Conservation (phyloP, 2,113 vertebrate genomes). For the Melanocharis versteri region DNA sequence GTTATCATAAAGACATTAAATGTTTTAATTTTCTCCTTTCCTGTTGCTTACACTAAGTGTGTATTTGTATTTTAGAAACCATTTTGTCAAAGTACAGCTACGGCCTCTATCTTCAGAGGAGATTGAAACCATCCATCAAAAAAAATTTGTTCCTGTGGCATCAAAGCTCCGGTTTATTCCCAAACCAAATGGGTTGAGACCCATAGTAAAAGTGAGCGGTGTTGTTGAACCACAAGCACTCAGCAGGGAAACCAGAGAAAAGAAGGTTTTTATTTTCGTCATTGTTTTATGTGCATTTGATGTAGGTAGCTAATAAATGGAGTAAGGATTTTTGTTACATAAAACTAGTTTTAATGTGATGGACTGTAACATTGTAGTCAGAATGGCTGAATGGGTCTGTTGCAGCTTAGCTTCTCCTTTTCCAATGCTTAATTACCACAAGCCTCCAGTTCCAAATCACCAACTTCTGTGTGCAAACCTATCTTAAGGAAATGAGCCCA, state of each 20-base stretch:
- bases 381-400: not conserved
- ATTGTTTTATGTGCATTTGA: not conserved
- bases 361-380: not conserved
- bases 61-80: constrained; percentile 73
- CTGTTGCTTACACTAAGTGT: not conserved
- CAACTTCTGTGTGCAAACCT: not conserved
- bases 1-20: not conserved
- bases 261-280: constrained; percentile 36
- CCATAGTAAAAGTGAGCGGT: constrained; percentile 78
- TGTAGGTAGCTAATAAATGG: not conserved
- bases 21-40: not conserved
- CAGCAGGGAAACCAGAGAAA: constrained; percentile 27
- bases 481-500: not conserved
- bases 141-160: constrained; percentile 37
- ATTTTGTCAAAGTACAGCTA: constrained; percentile 79
- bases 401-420: not conserved
- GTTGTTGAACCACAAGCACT: constrained; percentile 35
- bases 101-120: constrained; percentile 74
- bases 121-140: constrained; percentile 39
- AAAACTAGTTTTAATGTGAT: not conserved
- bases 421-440: not conserved
- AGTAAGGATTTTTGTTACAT: not conserved
- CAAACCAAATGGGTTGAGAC: constrained; percentile 83
- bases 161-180: constrained; percentile 90
- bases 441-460: not conserved